phyloP scores from a whole-genome alignment of 1,140 invertebrate species.

The Holcopasites calliopsidis region DNA sequence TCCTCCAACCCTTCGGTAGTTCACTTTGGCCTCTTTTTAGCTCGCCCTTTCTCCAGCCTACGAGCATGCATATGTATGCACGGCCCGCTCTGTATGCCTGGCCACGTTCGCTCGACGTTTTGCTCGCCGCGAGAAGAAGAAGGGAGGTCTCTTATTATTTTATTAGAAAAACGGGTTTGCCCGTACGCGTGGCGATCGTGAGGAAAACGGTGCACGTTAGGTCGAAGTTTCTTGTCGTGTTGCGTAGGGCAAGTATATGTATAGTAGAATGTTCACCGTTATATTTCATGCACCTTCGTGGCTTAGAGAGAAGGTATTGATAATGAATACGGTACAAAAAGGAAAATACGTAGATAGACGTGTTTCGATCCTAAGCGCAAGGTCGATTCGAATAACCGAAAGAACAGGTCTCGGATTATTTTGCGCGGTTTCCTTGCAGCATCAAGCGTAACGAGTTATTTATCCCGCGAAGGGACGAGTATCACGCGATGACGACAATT shows the following conservation, averaged over 20 bases:
- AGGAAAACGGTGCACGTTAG: slow-evolving; percentile 41
- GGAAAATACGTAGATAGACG: no score
- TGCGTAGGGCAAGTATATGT: no score
- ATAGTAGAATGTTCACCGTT: slow-evolving; percentile 1
- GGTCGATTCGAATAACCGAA: no score
- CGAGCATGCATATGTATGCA: neutral
- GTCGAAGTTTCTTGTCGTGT: slow-evolving; percentile 25
- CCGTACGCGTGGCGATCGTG: slow-evolving; percentile 61
- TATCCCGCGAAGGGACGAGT: neutral
- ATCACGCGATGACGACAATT: slow-evolving; percentile 8
- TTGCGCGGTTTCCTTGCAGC: no score
- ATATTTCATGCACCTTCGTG: neutral
- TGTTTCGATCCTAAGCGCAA: no score
- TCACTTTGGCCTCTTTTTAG: slow-evolving; percentile 12
- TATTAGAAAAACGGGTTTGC: slow-evolving; percentile 74
- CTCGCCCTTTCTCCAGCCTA: neutral
- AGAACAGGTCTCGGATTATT: no score
- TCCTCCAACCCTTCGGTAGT: neutral
- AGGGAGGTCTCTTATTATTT: slow-evolving; percentile 70
- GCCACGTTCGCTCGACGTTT: slow-evolving; percentile 34
- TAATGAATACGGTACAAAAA: no score
- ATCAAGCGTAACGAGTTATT: neutral
- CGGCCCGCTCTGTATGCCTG: neutral
- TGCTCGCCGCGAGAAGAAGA: slow-evolving; percentile 28
- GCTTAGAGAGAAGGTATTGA: no score